These are phyloP conservation scores for Muschampia plurimacula DNA, from an alignment of 2,888 invertebrate species.

Conservation along the genomic window DNA sequence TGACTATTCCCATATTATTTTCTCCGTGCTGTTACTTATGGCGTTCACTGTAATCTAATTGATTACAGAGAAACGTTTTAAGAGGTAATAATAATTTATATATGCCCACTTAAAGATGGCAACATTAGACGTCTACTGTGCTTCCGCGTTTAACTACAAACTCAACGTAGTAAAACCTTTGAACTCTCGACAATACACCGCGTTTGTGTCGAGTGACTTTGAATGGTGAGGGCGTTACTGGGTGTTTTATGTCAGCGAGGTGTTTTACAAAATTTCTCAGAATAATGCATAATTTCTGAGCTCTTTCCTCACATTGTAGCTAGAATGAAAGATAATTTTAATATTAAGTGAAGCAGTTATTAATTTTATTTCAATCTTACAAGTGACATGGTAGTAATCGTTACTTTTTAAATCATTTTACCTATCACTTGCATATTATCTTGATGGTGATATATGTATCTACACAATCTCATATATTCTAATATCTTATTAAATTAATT, in stretches of 20 bases:
- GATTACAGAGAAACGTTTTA: neutral
- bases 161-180: slow-evolving; percentile 24
- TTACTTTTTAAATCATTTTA: too few species aligned
- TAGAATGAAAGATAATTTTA: neutral
- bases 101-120: neutral
- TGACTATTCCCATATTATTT: too few species aligned
- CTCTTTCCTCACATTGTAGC: neutral
- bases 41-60: neutral
- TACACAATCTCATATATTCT: too few species aligned
- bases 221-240: slow-evolving; percentile 24
- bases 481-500: too few species aligned
- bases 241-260: slow-evolving; percentile 4
- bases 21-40: too few species aligned
- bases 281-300: slow-evolving; percentile 2
- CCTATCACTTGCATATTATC: too few species aligned
- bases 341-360: neutral
- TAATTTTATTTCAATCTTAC: neutral
- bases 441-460: too few species aligned
- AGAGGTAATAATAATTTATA: neutral
- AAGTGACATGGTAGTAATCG: neutral
- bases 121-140: neutral
- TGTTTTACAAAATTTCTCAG: slow-evolving; percentile 23
- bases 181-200: slow-evolving; percentile 19
- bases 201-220: slow-evolving; percentile 8
- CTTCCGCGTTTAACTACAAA: slow-evolving; percentile 23